Conservation (phyloP, 2,797 vertebrate genomes). For the Tapirus indicus region DNA sequence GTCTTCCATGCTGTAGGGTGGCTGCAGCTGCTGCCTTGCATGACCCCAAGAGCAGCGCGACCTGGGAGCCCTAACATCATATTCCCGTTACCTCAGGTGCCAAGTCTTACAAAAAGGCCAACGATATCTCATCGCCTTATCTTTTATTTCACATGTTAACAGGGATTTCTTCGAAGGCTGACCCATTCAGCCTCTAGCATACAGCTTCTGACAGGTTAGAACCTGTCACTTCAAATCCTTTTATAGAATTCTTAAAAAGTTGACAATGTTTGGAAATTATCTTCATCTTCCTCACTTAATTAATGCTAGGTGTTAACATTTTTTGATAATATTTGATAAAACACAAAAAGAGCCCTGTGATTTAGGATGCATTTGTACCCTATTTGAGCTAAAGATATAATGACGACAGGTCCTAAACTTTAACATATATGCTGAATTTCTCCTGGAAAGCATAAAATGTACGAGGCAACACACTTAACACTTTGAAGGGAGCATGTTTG, state of each 20-base stretch:
- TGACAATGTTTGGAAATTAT: not conserved
- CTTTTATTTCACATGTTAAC: not conserved
- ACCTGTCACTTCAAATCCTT: not conserved
- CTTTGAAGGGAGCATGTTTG: not conserved
- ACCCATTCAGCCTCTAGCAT: not conserved
- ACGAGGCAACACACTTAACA: not conserved
- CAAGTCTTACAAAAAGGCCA: not conserved
- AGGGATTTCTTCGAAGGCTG: not conserved
- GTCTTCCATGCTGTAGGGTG: too few relatives aligned
- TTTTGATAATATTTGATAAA: not conserved
- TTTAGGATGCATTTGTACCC: not conserved
- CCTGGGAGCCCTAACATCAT: not conserved
- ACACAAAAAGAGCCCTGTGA: not conserved
- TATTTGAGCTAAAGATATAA: not conserved
- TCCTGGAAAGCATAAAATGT: not conserved
- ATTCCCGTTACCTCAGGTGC: not conserved
- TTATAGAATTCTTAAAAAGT: not conserved
- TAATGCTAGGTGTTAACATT: not conserved
- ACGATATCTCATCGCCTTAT: not conserved
- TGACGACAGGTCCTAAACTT: not conserved
- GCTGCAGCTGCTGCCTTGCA: not conserved
- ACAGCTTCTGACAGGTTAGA: too few relatives aligned
- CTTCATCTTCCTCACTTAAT: slow-evolving; percentile 19
- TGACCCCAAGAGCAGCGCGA: accelerated
- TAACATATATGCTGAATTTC: not conserved